Evolutionary conservation across 2,113 vertebrate species (phyloP), one percentile per base, ranked within the genome.

Genomic region (Mastomys coucha): DNA sequence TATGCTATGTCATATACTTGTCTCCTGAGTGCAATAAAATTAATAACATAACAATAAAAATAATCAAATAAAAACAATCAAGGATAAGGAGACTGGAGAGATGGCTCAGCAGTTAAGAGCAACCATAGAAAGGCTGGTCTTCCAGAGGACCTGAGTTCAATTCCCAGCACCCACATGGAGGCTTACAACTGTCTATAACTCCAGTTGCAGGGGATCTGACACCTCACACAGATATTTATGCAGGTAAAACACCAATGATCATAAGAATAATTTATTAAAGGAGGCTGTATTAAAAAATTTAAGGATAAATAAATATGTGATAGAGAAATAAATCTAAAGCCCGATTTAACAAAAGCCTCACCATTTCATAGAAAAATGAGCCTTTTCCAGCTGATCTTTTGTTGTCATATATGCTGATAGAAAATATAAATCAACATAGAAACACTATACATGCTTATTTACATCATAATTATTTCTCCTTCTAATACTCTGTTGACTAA

Each of bases 241-340:
- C 72, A 75, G n/a, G 72, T 4, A 42, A 75, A 75, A 75, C n/a
- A 75, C 72, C n/a, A 75, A 24, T 75, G n/a, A 3, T 42, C 36
- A 42, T 22, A 75, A 75, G n/a, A 75, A 75, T 75, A 42, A n/a
- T 75, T 42, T 42, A 75, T 73, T 73, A 73, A 39, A 73, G n/a
- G 22, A 6, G 72, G n/a, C 6, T 73, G 72, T 73, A 22, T 51
- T 20, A 20, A 22, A 70, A 39, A 7, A n/a, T 87, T n/a, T 28
- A 88, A 70, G 20, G 20, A 88, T 73, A 96, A 86, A 93, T 72
- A 67, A 84, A 16, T 81, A 45, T 73, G 49, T 33, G 13, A 69
- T 49, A 93, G 84, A 96, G 42, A 95, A 97, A 85, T 94, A 91
- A 89, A 94, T 93, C 75, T 80, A 94, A 26, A 88, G 16, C 2